Percentiles rank a stretch among this genome's conserved stretches.
These are phyloP conservation scores for Idaea aversata DNA, from an alignment of 2,888 invertebrate genomes.

Conservation along the genomic window DNA sequence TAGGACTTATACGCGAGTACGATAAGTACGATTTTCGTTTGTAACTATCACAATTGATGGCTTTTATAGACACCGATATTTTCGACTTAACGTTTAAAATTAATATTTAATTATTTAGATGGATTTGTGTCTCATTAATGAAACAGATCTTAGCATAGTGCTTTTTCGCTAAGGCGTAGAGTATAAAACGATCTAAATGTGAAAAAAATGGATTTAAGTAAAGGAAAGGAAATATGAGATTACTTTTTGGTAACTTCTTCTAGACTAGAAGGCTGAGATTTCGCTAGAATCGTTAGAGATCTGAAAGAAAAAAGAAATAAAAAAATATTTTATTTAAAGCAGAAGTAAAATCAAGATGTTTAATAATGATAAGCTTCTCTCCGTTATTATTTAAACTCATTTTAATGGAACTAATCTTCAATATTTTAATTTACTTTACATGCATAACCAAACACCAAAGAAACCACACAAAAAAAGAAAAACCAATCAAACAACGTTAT, in stretches of 20 bases:
- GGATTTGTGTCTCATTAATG: not conserved
- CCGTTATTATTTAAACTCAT: not conserved
- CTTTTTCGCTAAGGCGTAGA: constrained; percentile 32
- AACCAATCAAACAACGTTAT: constrained; percentile 18
- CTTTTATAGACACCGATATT: constrained; percentile 31
- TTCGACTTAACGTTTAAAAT: constrained; percentile 30
- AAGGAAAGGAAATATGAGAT: constrained; percentile 26
- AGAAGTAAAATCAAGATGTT: constrained; percentile 1
- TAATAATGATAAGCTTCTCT: constrained; percentile 3
- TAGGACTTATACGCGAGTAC: constrained; percentile 33
- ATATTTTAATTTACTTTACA: constrained; percentile 5
- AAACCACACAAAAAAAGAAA: constrained; percentile 12
- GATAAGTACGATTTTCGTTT: constrained; percentile 30
- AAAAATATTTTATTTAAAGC: not conserved
- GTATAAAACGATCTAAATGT: constrained; percentile 18
- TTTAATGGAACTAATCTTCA: constrained; percentile 9
- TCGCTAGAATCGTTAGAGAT: constrained; percentile 69
- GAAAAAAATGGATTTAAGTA: constrained; percentile 15
- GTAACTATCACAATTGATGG: constrained; percentile 38
- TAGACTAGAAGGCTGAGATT: constrained; percentile 65
- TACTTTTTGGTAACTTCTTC: constrained; percentile 63
- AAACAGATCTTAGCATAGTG: constrained; percentile 14
- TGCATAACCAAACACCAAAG: constrained; percentile 12
- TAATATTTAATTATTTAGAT: constrained; percentile 5
- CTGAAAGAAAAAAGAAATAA: constrained; percentile 48